phyloP scores from a whole-genome alignment of 2,113 vertebrate species.

The Ochotona princeps region DNA sequence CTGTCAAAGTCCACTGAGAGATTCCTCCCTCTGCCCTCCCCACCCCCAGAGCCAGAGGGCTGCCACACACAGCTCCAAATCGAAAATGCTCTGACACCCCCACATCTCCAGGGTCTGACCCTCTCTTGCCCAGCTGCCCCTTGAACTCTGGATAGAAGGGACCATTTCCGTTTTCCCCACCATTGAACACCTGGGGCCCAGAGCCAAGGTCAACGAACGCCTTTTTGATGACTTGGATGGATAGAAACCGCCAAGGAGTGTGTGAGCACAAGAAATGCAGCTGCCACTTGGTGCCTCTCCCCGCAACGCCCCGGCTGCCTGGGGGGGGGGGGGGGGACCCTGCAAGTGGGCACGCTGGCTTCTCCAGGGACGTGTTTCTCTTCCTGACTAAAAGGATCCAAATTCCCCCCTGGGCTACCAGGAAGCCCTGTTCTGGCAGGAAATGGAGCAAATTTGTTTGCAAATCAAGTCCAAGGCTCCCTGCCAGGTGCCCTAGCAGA shows the following conservation, averaged over 20 bases:
- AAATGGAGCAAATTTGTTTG: slow-evolving; percentile 73
- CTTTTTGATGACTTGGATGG: neutral
- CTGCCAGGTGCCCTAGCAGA: slow-evolving; percentile 41
- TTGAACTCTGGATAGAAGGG: neutral
- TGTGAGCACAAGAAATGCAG: neutral
- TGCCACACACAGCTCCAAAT: neutral
- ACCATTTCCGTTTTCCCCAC: neutral
- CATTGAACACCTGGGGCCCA: neutral
- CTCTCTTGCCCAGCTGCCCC: neutral
- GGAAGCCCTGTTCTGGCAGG: slow-evolving; percentile 75
- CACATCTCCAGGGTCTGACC: neutral
- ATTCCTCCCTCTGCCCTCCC: too few relatives aligned
- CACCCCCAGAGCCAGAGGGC: neutral
- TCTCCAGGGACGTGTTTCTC: slow-evolving; percentile 52
- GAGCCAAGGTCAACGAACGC: neutral
- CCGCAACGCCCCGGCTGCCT: neutral
- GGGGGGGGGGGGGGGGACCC: slow-evolving; percentile 21
- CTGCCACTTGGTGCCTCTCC: neutral
- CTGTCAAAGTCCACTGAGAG: neutral
- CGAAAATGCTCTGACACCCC: neutral
- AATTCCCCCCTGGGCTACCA: slow-evolving; percentile 35
- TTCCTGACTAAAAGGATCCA: slow-evolving; percentile 49
- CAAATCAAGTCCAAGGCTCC: slow-evolving; percentile 57
- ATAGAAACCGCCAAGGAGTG: slow-evolving; percentile 7
- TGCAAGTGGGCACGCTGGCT: slow-evolving; percentile 37